Evolutionary conservation across 2,113 vertebrate genomes (phyloP).

Genomic region (Lasiurus cinereus): DNA sequence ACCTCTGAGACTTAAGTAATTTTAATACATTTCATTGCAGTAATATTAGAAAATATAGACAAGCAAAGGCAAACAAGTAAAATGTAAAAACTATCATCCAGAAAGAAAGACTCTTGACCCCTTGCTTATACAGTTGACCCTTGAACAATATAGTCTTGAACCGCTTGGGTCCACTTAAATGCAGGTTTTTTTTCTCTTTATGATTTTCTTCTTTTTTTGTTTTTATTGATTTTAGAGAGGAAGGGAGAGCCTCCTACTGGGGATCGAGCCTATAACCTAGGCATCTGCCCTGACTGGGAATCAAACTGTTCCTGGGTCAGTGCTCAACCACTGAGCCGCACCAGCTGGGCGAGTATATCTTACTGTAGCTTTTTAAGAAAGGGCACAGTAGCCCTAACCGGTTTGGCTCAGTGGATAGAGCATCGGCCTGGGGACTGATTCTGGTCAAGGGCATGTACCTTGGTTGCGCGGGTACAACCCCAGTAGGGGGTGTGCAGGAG

Average conservation of each 20-base stretch:
- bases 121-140: neutral
- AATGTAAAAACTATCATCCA: conserved; percentile 8
- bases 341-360: neutral
- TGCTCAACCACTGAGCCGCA: neutral
- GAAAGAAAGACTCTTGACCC: conserved; percentile 27
- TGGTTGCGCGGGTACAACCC: too few relatives aligned
- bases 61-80: neutral
- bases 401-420: too few relatives aligned
- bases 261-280: too few relatives aligned
- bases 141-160: neutral
- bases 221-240: too few relatives aligned
- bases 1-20: neutral
- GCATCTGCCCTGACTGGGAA: neutral
- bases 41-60: neutral
- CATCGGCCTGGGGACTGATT: too few relatives aligned
- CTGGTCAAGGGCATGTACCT: too few relatives aligned
- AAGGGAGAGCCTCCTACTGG: too few relatives aligned
- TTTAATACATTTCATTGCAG: conserved; percentile 16
- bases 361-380: conserved; percentile 20
- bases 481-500: too few relatives aligned
- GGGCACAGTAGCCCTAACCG: neutral
- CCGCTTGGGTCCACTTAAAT: neutral
- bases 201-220: neutral
- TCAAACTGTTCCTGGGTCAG: neutral
- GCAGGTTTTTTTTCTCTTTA: neutral